Base-by-base conservation (phyloP, 1,140 invertebrate species). In the Berghia stephanieae region DNA sequence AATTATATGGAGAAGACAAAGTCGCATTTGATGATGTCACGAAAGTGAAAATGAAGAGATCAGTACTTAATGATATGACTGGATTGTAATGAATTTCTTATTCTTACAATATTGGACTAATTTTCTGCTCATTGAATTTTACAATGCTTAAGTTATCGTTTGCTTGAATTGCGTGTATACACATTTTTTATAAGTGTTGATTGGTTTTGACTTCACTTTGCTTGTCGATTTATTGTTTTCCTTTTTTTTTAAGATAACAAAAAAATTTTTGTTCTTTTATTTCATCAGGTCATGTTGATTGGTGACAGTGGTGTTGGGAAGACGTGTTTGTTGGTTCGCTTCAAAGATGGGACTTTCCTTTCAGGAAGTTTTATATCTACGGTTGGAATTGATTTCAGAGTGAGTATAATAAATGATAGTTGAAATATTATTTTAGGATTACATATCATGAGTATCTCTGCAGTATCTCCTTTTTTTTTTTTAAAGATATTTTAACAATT, bases 351-450 rank as follows among this genome's bases (percentile, higher is more conserved):
- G 73, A 89, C 90, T 43, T 91, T 91, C 82, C 85, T 91, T 52
- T 90, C 90, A 38, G 91, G 90, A 66, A 91, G 90, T 80, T 91
- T 91, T 81, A 91, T 91, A 49, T 90, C 90, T 16, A 91, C 91
- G 13, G 91, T 91, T 60, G 91, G 91, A 78, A 91, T 91, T 71
- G 91, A 91, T 80, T 91, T 88, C 78, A 78, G 88, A 84, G 87
- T 88, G 83, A 85, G 83, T 69, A 6, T n/a, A n/a, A n/a, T n/a
- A n/a, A n/a, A n/a, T n/a, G n/a, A n/a, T n/a, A n/a, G n/a, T n/a
- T n/a, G n/a, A n/a, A n/a, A n/a, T n/a, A n/a, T n/a, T n/a, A n/a
- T n/a, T n/a, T n/a, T n/a, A n/a, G n/a, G n/a, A n/a, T n/a, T n/a
- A n/a, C n/a, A n/a, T n/a, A n/a, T n/a, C n/a, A n/a, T n/a, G n/a